phyloP scores from a whole-genome alignment of 2,797 vertebrate genomes.

The Peromyscus eremicus region DNA sequence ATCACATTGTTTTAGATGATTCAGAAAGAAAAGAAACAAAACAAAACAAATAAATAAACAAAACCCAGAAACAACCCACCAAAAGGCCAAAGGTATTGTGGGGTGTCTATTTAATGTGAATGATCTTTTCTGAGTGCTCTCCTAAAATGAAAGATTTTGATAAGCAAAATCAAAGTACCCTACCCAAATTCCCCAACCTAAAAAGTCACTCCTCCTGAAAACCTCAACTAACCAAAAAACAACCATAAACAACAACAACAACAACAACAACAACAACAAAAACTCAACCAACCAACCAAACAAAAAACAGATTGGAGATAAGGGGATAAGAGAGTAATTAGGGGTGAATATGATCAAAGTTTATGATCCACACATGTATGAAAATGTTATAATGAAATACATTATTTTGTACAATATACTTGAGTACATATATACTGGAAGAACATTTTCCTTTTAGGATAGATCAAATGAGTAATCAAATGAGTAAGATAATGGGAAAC shows the following conservation, averaged over 20 bases:
- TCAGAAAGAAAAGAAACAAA: not conserved
- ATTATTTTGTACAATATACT: not conserved
- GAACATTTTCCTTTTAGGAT: not conserved
- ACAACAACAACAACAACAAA: too few species aligned
- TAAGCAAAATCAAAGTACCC: not conserved
- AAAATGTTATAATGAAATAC: not conserved
- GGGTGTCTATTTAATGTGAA: not conserved
- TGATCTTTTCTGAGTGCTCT: not conserved
- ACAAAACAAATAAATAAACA: not conserved
- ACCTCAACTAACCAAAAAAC: not conserved
- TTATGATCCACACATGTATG: not conserved
- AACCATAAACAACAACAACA: too few species aligned
- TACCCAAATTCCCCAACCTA: not conserved
- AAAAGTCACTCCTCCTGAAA: not conserved
- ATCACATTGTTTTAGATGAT: not conserved
- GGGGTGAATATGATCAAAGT: not conserved
- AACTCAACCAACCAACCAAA: too few species aligned
- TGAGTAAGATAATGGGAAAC: not conserved
- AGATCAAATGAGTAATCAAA: not conserved
- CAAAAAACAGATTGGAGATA: not conserved
- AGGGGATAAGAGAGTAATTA: not conserved
- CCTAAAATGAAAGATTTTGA: not conserved
- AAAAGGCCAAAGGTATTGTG: not conserved
- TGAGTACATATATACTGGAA: not conserved
- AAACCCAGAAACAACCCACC: not conserved